Base-by-base conservation (phyloP, 2,888 invertebrate genomes). In the Erpobdella octoculata region DNA sequence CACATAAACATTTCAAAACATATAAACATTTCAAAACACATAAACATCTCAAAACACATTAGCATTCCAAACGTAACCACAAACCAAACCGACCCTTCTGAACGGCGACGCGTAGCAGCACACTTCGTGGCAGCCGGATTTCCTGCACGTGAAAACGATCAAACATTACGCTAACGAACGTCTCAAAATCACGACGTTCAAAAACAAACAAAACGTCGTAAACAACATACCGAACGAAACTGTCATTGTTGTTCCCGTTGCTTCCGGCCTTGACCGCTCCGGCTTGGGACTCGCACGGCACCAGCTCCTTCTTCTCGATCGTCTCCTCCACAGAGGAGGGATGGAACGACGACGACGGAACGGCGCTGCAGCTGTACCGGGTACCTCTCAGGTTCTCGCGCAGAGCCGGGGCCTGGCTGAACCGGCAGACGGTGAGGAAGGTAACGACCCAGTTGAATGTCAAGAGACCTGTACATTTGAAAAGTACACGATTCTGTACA, bases 401-500 rank as follows among this genome's bases (percentile, higher is more conserved):
- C 1, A 65, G 36, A 31, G 66, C 25, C 33, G 66, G 66, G 25
- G 38, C 37, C 31, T 46, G 41, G 31, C 37, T 35, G 25, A 68
- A 28, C 31, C 33, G 38, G n/a, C 41, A n/a, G 25, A 68, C 21
- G n/a, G 21, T 21, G 25, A 48, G 5, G 18, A 68, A 38, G 0
- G 46, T 46, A 21, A 41, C n/a, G 46, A 68, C 46, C 68, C 68
- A 68, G 33, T 41, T 46, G 31, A 41, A 28, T 2, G 48, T 9
- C 25, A 68, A 25, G 68, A 46, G 48, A 18, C 36, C 68, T 68
- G 68, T n/a, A n/a, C n/a, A n/a, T n/a, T n/a, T n/a, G n/a, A n/a
- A n/a, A n/a, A n/a, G n/a, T n/a, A n/a, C n/a, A n/a, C n/a, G n/a
- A n/a, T n/a, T n/a, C n/a, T n/a, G n/a, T n/a, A n/a, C n/a, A n/a